These are phyloP conservation scores for Leucoraja ocellata DNA, from an alignment of 2,797 vertebrate species.

Conservation along the genomic window DNA sequence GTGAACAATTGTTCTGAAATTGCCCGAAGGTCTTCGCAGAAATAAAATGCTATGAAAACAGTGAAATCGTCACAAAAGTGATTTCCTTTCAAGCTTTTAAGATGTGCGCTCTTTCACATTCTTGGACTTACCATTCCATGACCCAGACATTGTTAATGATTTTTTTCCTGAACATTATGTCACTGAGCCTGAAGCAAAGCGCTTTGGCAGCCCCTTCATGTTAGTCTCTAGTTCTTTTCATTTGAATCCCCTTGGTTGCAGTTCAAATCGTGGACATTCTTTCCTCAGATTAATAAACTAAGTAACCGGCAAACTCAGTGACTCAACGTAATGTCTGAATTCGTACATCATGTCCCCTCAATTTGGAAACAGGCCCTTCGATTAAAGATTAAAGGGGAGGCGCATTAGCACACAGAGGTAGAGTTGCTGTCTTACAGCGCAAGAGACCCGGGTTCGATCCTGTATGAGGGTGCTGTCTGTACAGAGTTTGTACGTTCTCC, in stretches of 20 bases:
- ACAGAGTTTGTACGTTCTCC: no score
- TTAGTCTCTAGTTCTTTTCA: background rate
- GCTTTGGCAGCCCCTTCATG: no score
- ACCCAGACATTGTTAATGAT: background rate
- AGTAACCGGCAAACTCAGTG: no score
- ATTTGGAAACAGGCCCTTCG: no score
- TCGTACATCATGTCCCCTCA: background rate
- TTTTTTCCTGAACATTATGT: background rate
- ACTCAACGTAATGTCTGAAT: background rate
- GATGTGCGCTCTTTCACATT: background rate
- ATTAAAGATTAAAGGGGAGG: no score
- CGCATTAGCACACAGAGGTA: no score
- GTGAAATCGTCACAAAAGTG: background rate
- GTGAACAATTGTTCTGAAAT: background rate
- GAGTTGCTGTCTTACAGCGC: no score
- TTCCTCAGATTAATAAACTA: background rate
- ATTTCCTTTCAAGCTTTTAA: constrained; percentile 28
- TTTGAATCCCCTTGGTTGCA: background rate
- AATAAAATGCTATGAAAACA: background rate
- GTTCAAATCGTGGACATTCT: background rate
- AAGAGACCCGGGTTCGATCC: no score
- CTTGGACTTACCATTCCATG: background rate
- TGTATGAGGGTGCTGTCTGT: no score
- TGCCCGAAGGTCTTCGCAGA: background rate
- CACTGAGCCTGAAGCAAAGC: background rate